Base-by-base conservation (phyloP, 1,140 invertebrate species). In the Chelonus insularis region DNA sequence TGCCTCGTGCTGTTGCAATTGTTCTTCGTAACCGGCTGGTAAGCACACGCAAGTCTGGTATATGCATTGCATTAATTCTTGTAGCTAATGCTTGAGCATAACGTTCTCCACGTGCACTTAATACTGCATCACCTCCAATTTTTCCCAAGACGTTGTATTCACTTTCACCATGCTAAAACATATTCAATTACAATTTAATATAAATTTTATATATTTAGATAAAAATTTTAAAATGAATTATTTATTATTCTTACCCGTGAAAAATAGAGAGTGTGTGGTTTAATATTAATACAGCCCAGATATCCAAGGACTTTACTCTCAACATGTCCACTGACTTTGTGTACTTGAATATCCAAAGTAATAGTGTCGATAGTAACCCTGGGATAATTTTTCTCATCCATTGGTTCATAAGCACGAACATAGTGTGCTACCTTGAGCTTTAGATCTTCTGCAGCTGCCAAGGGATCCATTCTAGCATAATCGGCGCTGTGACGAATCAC, bases 101-200 rank as follows among this genome's bases (percentile, higher is more conserved):
- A 74, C 88, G 81, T 64, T 86, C 81, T 1, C 95, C 95, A 23
- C 92, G 83, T 0, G 89, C 83, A 21, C 93, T 95, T 0, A 97
- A 78, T 1, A 87, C 86, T 11, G 93, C 89, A 76, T 97, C 92
- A 4, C 95, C 95, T 0, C 95, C 95, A 65, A 97, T 95, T 63
- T 90, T 85, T 1, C 95, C 94, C n/a, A 91, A 77, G 1, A 95
- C 85, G 77, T 97, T 97, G 82, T 91, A 92, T 70, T 93, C 89
- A 76, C 92, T 94, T 80, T 97, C 95, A 0, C 95, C 95, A 81
- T 97, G 95, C 91, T 95, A 73, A n/a, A n/a, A n/a, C n/a, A n/a
- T n/a, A n/a, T n/a, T n/a, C n/a, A n/a, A n/a, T n/a, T n/a, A n/a
- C 29, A 14, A 64, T 65, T 64, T 64, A 70, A 68, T 62, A 66